A percentile compares a stretch with the other conserved stretches of the same genome.
Conservation (phyloP, 2,888 invertebrate species). For the Harpalus rubripes region DNA sequence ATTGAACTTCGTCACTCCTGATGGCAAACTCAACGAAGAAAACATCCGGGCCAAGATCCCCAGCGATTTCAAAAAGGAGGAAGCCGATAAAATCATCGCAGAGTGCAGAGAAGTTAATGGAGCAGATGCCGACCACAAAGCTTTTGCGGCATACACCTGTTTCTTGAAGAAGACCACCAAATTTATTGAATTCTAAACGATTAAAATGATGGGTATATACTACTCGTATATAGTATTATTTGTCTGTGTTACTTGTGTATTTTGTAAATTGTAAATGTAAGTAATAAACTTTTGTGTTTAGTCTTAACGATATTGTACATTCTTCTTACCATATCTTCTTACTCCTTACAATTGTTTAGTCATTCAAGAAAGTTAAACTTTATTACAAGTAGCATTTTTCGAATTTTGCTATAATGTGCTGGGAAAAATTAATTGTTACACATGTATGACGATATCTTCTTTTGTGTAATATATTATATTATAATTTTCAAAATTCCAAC, state of each 20-base stretch:
- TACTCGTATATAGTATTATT: slow-evolving; percentile 12
- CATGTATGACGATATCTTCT: no score
- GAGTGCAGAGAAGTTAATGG: slow-evolving; percentile 66
- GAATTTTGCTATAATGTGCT: no score
- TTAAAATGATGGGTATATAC: background rate
- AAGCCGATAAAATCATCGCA: slow-evolving; percentile 54
- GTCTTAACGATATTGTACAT: background rate
- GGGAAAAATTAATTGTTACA: no score
- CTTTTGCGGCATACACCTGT: slow-evolving; percentile 68
- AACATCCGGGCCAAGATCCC: slow-evolving; percentile 63
- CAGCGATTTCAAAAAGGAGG: slow-evolving; percentile 48
- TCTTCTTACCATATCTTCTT: no score
- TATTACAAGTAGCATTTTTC: no score
- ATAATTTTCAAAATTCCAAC: no score
- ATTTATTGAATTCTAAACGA: slow-evolving; percentile 43
- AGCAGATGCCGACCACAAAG: slow-evolving; percentile 63
- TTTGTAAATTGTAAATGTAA: slow-evolving; percentile 5
- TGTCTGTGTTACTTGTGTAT: slow-evolving; percentile 56
- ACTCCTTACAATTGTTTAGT: no score
- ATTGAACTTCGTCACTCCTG: slow-evolving; percentile 63
- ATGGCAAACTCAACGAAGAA: slow-evolving; percentile 62
- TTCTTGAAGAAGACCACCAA: slow-evolving; percentile 64
- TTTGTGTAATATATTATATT: no score
- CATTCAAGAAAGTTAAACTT: no score
- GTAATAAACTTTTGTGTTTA: slow-evolving; percentile 21